Conservation (phyloP, 2,113 vertebrate species). For the Tragelaphus scriptus region DNA sequence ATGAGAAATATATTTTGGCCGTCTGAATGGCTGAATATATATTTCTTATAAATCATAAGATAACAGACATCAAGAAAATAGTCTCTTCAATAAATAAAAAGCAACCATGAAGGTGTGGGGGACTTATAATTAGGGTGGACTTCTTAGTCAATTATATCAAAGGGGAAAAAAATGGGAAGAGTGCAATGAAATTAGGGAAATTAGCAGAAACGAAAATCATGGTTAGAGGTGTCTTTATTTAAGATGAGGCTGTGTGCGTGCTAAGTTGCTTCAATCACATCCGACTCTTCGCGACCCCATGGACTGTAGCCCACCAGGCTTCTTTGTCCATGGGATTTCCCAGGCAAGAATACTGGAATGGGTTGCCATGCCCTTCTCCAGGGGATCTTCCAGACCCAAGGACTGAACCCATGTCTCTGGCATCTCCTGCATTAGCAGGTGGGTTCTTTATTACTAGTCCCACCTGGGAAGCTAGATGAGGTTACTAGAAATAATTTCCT, state of each 20-base stretch:
- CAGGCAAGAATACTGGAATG: neutral
- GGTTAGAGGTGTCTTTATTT: neutral
- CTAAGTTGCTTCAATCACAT: accelerated
- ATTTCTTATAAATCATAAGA: neutral
- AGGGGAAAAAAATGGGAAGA: neutral
- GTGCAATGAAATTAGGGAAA: neutral
- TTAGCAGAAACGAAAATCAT: neutral
- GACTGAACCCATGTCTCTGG: neutral
- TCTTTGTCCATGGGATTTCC: neutral
- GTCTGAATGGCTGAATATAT: neutral
- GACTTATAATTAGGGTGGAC: neutral
- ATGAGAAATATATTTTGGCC: neutral
- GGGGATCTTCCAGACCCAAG: neutral
- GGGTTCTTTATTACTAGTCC: neutral
- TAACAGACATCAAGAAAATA: neutral
- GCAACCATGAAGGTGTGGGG: neutral
- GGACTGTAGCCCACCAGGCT: neutral
- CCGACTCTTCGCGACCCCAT: accelerated
- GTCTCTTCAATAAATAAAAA: neutral
- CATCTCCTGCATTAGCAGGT: neutral
- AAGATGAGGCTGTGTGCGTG: neutral
- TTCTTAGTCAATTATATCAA: neutral
- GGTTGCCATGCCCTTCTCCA: neutral
- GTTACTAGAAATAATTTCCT: constrained; percentile 1
- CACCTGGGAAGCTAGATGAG: neutral